These are phyloP conservation scores for Tenebrio molitor DNA, from an alignment of 1,140 invertebrate genomes.

Conservation along the genomic window DNA sequence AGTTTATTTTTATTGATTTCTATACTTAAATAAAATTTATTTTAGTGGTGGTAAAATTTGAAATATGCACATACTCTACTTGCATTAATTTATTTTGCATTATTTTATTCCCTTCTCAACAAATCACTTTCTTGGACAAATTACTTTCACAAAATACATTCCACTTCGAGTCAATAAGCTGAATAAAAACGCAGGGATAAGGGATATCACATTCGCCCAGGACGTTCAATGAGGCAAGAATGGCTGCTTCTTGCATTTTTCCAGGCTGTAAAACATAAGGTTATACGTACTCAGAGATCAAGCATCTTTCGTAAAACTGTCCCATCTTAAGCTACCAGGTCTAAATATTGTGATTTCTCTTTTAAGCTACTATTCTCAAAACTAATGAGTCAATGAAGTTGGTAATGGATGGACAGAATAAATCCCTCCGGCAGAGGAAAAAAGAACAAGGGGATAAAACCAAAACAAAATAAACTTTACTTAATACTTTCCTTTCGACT, in stretches of 20 bases:
- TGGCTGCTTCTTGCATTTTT: slow-evolving; percentile 38
- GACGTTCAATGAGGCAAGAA: slow-evolving; percentile 32
- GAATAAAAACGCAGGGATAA: slow-evolving; percentile 35
- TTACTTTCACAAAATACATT: slow-evolving; percentile 31
- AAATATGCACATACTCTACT: too few species aligned
- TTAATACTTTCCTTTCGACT: too few species aligned
- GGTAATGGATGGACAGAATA: not conserved
- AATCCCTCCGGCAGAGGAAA: too few species aligned
- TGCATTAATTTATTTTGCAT: too few species aligned
- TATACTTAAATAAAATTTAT: too few species aligned
- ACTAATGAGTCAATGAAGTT: slow-evolving; percentile 10
- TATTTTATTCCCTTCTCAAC: slow-evolving; percentile 18
- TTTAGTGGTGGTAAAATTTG: too few species aligned
- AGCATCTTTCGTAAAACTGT: slow-evolving; percentile 14
- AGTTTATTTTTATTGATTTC: too few species aligned
- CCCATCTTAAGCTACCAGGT: not conserved
- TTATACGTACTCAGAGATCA: slow-evolving; percentile 15
- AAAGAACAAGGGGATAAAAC: too few species aligned
- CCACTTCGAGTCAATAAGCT: slow-evolving; percentile 26
- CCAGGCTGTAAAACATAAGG: slow-evolving; percentile 28
- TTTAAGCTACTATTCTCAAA: slow-evolving; percentile 3
- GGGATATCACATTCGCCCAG: slow-evolving; percentile 27
- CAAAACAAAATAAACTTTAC: too few species aligned
- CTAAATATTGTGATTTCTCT: slow-evolving; percentile 14
- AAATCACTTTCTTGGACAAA: slow-evolving; percentile 27